Conservation (phyloP, 2,113 vertebrate genomes). For the Hepsetus odoe region DNA sequence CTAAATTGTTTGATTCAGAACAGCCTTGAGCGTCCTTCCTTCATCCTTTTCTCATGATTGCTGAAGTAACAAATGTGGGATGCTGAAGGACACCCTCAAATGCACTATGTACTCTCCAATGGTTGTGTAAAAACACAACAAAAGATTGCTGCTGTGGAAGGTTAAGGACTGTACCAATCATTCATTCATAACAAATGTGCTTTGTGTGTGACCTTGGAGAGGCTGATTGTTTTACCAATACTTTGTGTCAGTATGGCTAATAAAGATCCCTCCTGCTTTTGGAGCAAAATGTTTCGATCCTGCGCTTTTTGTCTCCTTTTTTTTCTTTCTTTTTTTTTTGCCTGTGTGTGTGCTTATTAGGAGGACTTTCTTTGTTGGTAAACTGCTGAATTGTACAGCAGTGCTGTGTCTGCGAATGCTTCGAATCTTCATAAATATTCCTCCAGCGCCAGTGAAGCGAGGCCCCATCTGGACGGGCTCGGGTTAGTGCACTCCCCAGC, state of each 20-base stretch:
- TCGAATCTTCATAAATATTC: constrained; percentile 52
- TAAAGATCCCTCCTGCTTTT: constrained; percentile 3
- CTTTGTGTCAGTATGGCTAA: neutral
- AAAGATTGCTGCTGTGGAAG: constrained; percentile 3
- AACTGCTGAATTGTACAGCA: constrained; percentile 41
- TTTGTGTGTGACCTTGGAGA: constrained; percentile 26
- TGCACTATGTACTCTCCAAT: neutral
- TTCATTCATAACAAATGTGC: constrained; percentile 26
- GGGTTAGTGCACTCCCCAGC: constrained; percentile 57
- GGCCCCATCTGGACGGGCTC: constrained; percentile 55
- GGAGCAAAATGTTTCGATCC: neutral
- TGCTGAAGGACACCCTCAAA: neutral
- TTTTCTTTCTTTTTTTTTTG: neutral
- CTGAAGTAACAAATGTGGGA: constrained; percentile 21
- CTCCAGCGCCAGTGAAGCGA: constrained; percentile 48
- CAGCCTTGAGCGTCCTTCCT: neutral
- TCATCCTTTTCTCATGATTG: neutral
- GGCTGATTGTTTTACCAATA: neutral
- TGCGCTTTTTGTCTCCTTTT: neutral
- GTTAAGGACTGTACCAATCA: constrained; percentile 5
- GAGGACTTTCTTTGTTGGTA: constrained; percentile 35
- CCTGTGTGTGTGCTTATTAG: constrained; percentile 10
- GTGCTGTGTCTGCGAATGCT: constrained; percentile 36
- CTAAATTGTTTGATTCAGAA: neutral
- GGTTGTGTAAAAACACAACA: neutral